A percentile compares a stretch with the other conserved stretches of the same genome.
Conservation (phyloP, 2,797 vertebrate genomes). For the Centropyge bicolor region DNA sequence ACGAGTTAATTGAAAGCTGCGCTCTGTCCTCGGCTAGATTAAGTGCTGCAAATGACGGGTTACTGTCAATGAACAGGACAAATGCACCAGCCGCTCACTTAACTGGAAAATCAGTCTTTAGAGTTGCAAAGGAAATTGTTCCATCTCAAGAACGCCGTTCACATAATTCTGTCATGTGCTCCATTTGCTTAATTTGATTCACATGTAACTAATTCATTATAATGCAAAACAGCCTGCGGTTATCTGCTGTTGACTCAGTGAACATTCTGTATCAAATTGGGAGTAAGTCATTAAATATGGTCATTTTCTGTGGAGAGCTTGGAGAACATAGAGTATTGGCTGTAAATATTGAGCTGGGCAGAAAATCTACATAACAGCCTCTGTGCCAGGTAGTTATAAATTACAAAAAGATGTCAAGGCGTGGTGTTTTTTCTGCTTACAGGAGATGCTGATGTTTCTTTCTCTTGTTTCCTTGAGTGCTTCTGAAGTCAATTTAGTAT, state of each 20-base stretch:
- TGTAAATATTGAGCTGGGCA: constrained; percentile 24
- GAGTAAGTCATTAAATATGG: constrained; percentile 45
- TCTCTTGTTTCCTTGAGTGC: constrained; percentile 65
- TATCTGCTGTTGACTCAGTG: constrained; percentile 63
- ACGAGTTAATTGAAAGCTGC: constrained; percentile 81
- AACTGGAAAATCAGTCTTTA: constrained; percentile 74
- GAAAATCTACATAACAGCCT: constrained; percentile 23
- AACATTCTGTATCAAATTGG: constrained; percentile 43
- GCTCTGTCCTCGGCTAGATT: constrained; percentile 69
- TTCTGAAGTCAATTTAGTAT: constrained; percentile 73
- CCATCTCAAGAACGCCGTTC: constrained; percentile 56
- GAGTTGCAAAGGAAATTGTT: constrained; percentile 70
- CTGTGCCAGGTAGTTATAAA: constrained; percentile 19
- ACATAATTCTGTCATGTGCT: constrained; percentile 72
- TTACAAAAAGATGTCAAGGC: constrained; percentile 41
- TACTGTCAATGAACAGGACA: constrained; percentile 71
- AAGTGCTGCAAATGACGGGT: constrained; percentile 78
- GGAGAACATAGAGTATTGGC: not conserved
- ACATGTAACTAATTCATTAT: constrained; percentile 72
- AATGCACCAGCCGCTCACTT: constrained; percentile 68
- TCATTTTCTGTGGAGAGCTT: constrained; percentile 39
- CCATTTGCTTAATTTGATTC: constrained; percentile 78
- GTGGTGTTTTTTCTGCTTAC: constrained; percentile 45
- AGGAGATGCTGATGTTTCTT: constrained; percentile 64
- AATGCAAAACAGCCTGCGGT: constrained; percentile 68